Evolutionary conservation across 2,797 vertebrate genomes (phyloP).

Genomic region (Acrossocheilus wenchowensis): DNA sequence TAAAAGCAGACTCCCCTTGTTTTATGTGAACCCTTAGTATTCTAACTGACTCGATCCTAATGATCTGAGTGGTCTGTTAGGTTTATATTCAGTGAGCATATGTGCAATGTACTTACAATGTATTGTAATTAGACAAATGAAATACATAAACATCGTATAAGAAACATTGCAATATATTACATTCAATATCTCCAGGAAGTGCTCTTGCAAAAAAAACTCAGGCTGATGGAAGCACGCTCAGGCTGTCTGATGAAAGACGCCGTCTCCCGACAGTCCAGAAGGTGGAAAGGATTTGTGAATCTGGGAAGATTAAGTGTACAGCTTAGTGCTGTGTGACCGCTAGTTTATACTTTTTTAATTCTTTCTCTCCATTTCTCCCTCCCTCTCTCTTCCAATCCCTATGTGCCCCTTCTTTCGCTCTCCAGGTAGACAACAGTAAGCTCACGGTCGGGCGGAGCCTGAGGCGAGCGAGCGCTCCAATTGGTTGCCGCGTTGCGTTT

Average conservation of each 20-base stretch:
- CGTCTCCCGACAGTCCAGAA: slow-evolving; percentile 59
- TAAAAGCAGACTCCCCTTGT: too few relatives aligned
- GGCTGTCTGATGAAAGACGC: neutral
- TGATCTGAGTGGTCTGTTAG: too few relatives aligned
- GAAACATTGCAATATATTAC: neutral
- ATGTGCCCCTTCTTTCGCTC: slow-evolving; percentile 21
- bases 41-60: too few relatives aligned
- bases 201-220: neutral
- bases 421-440: slow-evolving; percentile 74
- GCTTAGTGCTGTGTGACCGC: slow-evolving; percentile 64
- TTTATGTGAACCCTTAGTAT: too few relatives aligned
- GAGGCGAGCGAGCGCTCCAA: slow-evolving; percentile 58
- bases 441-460: slow-evolving; percentile 71
- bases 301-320: slow-evolving; percentile 71
- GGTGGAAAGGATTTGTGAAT: slow-evolving; percentile 72
- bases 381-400: slow-evolving; percentile 21
- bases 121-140: neutral
- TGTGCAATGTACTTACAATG: too few relatives aligned
- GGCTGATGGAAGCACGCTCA: slow-evolving; percentile 29
- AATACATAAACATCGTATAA: neutral
- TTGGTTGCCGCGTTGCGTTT: slow-evolving; percentile 59
- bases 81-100: too few relatives aligned
- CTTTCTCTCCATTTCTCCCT: slow-evolving; percentile 27
- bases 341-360: slow-evolving; percentile 43
- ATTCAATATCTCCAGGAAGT: neutral